Conservation (phyloP, 1,140 invertebrate genomes). For the roundworm (Caenorhabditis elegans) region WBcel235 BX284604.4:11394501-11395000, state of each 20-base stretch:
- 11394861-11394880: no score
- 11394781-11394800: no score
- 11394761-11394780: no score
- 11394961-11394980: not conserved
- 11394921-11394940: no score
- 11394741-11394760: no score
- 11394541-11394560: not conserved
- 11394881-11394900: no score
- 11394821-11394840: no score
- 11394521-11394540: not conserved
- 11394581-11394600: not conserved
- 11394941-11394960: no score
- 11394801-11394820: no score
- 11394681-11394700: slow-evolving; percentile 52
- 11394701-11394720: slow-evolving; percentile 52
- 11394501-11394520: not conserved
- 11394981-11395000: not conserved
- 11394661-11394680: slow-evolving; percentile 23
- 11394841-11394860: no score
- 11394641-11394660: not conserved
- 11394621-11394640: not conserved
- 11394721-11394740: not conserved
- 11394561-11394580: not conserved
- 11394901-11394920: no score
- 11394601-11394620: not conserved